Base-by-base conservation (phyloP, 2,113 vertebrate genomes). In the Climacteris rufus region DNA sequence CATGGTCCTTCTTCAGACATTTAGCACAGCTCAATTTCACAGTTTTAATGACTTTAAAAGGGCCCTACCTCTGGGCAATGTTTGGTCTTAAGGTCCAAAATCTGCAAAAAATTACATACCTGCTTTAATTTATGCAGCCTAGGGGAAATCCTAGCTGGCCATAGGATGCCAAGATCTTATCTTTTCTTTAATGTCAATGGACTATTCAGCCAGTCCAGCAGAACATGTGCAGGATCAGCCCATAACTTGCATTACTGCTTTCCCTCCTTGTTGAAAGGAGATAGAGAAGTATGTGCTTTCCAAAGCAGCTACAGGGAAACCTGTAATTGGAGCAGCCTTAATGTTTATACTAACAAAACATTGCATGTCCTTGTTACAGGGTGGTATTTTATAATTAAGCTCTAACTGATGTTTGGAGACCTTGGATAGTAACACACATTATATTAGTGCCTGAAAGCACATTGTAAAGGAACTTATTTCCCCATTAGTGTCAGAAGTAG, bases 311-410 rank as follows among this genome's bases (percentile, higher is more conserved):
- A 90, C 37, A 70, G 9, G 28, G n/a, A 89, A 85, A 64, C 49
- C 44, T 70, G 53, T 44, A 86, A 74, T n/a, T 44, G 56, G 31
- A 92, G 49, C 52, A 74, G 79, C 68, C 60, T 60, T 75, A 70
- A 56, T 37, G 22, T 81, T 74, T 59, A 50, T 19, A 33, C 54
- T 86, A 49, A 60, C 0, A 0, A 90, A 90, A 74, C 24, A 40
- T 1, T 81, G 22, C 31, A 61, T 25, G 40, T 59, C 63, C 71
- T 79, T 78, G 37, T 60, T 75, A 83, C 33, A 49, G 72, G 47
- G 28, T 49, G 37, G 59, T 89, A 78, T 81, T 92, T 95, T 81
- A 83, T 68, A 95, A 94, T 88, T 92, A 90, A 63, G 44, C 65
- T 89, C 44, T 90, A 24, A 18, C 7, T 83, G 71, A 92, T 89